Conservation (phyloP, 2,888 invertebrate genomes). For the Rhamphomyia laevipes region DNA sequence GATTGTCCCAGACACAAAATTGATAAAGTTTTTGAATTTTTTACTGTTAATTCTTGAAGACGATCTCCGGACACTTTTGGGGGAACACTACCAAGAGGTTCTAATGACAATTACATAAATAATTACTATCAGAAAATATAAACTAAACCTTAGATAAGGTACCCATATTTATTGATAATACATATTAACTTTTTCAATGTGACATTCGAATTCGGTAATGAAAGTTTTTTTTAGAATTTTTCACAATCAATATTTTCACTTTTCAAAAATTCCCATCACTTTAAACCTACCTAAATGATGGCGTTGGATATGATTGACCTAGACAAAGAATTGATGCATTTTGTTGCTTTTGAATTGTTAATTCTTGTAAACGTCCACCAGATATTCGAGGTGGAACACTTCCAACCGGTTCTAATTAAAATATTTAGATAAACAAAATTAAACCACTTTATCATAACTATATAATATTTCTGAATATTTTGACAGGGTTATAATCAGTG, state of each 20-base stretch:
- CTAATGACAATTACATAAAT: constrained; percentile 29
- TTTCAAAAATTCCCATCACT: not conserved
- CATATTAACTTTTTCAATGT: too few relatives aligned
- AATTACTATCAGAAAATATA: too few relatives aligned
- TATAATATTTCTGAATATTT: not conserved
- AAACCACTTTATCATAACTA: not conserved
- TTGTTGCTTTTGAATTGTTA: constrained; percentile 21
- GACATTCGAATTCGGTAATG: too few relatives aligned
- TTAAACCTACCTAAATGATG: constrained; percentile 41
- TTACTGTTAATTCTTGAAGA: constrained; percentile 41
- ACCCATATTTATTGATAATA: too few relatives aligned
- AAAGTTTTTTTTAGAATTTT: too few relatives aligned
- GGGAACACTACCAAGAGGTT: constrained; percentile 55
- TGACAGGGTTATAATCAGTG: too few relatives aligned
- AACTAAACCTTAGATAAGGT: too few relatives aligned
- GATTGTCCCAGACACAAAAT: constrained; percentile 64
- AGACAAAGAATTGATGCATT: constrained; percentile 40
- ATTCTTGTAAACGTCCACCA: constrained; percentile 43
- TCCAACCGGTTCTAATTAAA: constrained; percentile 40
- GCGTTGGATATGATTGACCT: constrained; percentile 45
- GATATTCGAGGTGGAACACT: constrained; percentile 41
- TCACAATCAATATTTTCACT: too few relatives aligned
- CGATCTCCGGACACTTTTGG: constrained; percentile 48
- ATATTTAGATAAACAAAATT: not conserved
- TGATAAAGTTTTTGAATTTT: constrained; percentile 42